These are phyloP conservation scores for Prunella strophiata DNA, from an alignment of 2,797 vertebrate genomes.

Conservation along the genomic window DNA sequence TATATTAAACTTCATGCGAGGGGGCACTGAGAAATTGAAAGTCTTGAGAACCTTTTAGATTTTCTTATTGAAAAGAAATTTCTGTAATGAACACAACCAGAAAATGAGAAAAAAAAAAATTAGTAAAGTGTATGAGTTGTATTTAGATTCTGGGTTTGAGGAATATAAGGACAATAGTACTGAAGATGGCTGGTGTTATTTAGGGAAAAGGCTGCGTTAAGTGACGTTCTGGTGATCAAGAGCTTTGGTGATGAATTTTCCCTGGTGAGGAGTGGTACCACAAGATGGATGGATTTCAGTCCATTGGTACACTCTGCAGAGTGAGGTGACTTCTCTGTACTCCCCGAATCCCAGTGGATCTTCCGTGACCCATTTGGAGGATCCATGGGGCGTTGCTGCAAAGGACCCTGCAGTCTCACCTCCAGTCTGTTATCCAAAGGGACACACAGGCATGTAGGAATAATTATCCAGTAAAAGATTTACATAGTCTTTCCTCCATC, in stretches of 20 bases:
- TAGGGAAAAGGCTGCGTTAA: background rate
- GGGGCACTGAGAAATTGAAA: background rate
- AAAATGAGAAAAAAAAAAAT: background rate
- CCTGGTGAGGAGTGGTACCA: background rate
- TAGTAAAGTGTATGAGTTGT: background rate
- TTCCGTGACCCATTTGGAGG: background rate
- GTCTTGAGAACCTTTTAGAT: background rate
- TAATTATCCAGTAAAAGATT: background rate
- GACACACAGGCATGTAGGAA: background rate
- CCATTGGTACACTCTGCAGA: background rate
- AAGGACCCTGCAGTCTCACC: background rate
- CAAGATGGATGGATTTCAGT: background rate
- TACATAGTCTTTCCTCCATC: background rate
- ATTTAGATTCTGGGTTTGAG: background rate
- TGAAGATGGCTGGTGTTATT: background rate
- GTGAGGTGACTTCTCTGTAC: background rate
- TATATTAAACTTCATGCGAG: background rate
- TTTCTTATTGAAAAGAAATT: background rate
- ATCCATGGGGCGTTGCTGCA: background rate
- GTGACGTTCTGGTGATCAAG: background rate
- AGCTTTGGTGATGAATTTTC: background rate
- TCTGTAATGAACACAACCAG: background rate
- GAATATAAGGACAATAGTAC: background rate
- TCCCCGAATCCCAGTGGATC: background rate
- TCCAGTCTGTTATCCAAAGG: background rate